phyloP scores from a whole-genome alignment of 2,797 vertebrate species.

The Cheracebus regulus region DNA sequence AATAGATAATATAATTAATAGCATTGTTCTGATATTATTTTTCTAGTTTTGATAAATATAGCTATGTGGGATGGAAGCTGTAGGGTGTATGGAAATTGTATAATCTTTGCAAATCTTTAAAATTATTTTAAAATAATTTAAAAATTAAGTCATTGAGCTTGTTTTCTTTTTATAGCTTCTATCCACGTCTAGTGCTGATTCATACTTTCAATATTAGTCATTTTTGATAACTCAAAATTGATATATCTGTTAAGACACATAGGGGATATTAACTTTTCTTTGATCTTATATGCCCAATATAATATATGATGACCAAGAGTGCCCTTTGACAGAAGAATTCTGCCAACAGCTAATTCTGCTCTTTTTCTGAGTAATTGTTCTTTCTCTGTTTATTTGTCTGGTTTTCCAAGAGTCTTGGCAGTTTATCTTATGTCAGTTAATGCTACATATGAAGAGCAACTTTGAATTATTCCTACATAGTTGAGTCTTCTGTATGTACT shows the following conservation, averaged over 20 bases:
- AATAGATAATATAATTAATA: not conserved
- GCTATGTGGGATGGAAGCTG: not conserved
- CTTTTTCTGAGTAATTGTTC: constrained; percentile 1
- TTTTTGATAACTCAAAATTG: not conserved
- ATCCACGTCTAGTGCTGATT: not conserved
- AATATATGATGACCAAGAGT: not conserved
- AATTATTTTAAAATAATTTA: constrained; percentile 6
- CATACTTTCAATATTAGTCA: not conserved
- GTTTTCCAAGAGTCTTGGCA: not conserved
- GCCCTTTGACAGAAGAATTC: constrained; percentile 10
- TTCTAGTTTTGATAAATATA: not conserved
- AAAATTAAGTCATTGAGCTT: not conserved
- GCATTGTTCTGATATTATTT: not conserved
- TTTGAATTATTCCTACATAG: not conserved
- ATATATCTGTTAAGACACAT: not conserved
- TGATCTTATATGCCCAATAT: not conserved
- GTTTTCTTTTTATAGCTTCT: not conserved
- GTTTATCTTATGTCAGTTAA: not conserved
- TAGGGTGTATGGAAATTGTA: not conserved
- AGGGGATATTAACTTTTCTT: not conserved
- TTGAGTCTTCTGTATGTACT: not conserved
- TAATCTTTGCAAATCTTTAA: not conserved
- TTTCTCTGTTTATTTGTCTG: not conserved
- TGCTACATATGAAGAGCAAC: not conserved
- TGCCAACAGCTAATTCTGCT: not conserved